phyloP scores from a whole-genome alignment of 2,797 vertebrate species.

The Pangasius krempfi region DNA sequence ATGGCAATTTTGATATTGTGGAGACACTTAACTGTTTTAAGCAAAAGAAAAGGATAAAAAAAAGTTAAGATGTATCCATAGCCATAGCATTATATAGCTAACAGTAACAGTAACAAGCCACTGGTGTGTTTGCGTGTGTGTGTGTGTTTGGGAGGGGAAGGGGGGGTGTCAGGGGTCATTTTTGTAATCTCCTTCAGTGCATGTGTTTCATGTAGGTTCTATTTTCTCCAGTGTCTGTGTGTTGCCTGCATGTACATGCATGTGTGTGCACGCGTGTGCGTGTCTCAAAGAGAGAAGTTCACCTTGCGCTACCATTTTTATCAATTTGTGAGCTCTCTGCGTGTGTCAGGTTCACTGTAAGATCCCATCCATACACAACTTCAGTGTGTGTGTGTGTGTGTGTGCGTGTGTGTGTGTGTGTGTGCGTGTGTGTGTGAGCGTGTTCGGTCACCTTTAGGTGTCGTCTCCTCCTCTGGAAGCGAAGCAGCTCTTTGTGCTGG shows the following conservation, averaged over 20 bases:
- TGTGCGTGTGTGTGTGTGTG: slow-evolving; percentile 37
- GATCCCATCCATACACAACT: neutral
- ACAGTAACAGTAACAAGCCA: neutral
- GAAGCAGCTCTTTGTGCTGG: slow-evolving; percentile 98
- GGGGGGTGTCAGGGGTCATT: too few relatives aligned
- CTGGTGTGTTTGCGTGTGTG: neutral
- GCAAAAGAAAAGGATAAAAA: neutral
- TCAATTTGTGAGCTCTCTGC: neutral
- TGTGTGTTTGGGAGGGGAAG: neutral
- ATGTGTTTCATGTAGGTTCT: neutral
- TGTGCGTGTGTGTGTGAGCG: slow-evolving; percentile 5
- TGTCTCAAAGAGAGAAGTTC: neutral
- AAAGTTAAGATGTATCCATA: neutral
- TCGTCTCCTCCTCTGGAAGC: slow-evolving; percentile 92
- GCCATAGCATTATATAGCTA: neutral
- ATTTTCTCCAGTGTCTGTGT: neutral
- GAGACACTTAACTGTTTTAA: neutral
- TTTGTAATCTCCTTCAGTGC: neutral
- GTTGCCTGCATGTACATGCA: neutral
- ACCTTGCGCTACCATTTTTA: neutral
- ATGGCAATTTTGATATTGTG: neutral
- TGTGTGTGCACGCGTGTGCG: neutral
- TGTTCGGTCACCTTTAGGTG: slow-evolving; percentile 90
- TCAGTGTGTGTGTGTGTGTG: slow-evolving; percentile 31
- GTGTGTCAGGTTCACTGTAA: slow-evolving; percentile 6